A percentile compares a stretch with the other conserved stretches of the same genome.
These are phyloP conservation scores for Pissodes strobi DNA, from an alignment of 1,140 invertebrate species.

Conservation along the genomic window DNA sequence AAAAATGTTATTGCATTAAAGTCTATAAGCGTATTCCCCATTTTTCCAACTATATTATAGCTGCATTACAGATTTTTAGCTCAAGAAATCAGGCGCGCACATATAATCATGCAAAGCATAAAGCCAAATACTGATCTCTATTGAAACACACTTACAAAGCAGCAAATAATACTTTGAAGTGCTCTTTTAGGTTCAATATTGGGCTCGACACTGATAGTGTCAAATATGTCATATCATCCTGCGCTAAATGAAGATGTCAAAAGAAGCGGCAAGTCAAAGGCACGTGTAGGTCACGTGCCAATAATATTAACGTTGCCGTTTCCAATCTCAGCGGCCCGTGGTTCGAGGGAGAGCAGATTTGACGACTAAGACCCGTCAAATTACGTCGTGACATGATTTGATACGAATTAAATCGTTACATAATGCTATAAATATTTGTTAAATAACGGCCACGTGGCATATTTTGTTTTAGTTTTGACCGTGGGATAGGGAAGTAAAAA, in stretches of 20 bases:
- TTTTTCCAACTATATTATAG: no score
- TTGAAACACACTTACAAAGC: no score
- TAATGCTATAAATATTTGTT: conserved; percentile 33
- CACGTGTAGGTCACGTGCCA: conserved; percentile 27
- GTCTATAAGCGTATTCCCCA: no score
- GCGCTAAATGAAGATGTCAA: conserved; percentile 31
- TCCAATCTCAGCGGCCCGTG: conserved; percentile 11
- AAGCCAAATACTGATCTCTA: no score
- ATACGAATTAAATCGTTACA: conserved; percentile 36
- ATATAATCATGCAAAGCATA: no score
- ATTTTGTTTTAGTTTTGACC: conserved; percentile 29
- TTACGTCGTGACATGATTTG: conserved; percentile 31
- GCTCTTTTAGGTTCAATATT: no score
- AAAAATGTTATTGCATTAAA: no score
- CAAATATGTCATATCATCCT: conserved; percentile 32
- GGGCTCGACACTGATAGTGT: conserved; percentile 27
- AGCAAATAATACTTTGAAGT: no score
- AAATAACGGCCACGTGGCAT: conserved; percentile 32
- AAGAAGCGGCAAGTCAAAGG: conserved; percentile 29
- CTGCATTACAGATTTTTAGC: no score
- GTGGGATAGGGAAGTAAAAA: conserved; percentile 7
- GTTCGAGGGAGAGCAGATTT: conserved; percentile 14
- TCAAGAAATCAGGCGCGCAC: no score
- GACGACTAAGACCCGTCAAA: conserved; percentile 38
- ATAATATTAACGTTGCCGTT: conserved; percentile 25